These are phyloP conservation scores for Gisinianus flammeolus DNA, from an alignment of 2,888 invertebrate species.

Conservation along the genomic window DNA sequence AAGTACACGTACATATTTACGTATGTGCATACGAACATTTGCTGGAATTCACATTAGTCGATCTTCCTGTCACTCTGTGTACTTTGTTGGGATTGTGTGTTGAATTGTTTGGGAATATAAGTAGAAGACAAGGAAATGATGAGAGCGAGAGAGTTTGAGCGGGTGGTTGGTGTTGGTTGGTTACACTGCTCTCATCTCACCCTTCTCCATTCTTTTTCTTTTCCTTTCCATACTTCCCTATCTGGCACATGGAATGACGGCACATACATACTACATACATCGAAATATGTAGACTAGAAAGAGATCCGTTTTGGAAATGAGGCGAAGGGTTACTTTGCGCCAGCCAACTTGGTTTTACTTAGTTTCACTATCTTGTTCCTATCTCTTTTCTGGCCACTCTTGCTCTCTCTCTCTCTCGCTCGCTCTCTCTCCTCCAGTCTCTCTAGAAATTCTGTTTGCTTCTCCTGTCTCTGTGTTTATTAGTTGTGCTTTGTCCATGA, in stretches of 20 bases:
- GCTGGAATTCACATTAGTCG: constrained; percentile 4
- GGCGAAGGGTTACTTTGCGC: constrained; percentile 12
- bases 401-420: background rate
- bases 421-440: too few relatives aligned
- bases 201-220: background rate
- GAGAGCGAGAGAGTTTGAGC: background rate
- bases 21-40: background rate
- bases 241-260: constrained; percentile 8
- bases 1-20: constrained; percentile 5
- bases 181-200: too few relatives aligned
- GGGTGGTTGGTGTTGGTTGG: background rate
- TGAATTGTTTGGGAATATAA: background rate
- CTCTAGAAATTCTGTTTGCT: background rate
- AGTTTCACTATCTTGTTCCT: constrained; percentile 14
- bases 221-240: background rate
- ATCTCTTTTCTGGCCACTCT: background rate
- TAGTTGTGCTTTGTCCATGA: background rate
- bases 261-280: background rate
- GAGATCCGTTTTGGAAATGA: constrained; percentile 7
- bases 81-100: background rate
- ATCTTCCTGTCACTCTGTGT: constrained; percentile 6
- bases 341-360: constrained; percentile 5
- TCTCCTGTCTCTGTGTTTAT: background rate
- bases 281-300: background rate
- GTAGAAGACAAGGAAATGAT: background rate